These are phyloP conservation scores for Phyllostomus hastatus DNA, from an alignment of 2,113 vertebrate genomes.

Conservation along the genomic window DNA sequence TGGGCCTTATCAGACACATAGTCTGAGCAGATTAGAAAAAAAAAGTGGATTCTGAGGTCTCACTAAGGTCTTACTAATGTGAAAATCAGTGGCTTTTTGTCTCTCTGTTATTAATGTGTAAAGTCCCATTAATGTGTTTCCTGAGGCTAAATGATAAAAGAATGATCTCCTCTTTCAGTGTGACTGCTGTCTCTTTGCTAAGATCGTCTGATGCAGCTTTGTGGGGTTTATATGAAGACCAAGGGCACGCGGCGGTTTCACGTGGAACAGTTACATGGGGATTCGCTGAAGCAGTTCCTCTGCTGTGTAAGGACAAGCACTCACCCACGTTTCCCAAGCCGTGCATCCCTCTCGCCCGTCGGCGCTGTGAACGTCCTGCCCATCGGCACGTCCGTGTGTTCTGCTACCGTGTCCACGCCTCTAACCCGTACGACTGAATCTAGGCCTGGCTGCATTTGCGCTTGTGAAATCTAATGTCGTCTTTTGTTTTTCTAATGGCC, in stretches of 20 bases:
- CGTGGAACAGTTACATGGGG: constrained; percentile 8
- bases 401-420: not conserved
- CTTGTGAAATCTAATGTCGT: not conserved
- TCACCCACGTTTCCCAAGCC: constrained; percentile 49
- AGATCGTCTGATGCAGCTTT: not conserved
- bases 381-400: not conserved
- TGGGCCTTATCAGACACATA: not conserved
- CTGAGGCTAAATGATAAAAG: not conserved
- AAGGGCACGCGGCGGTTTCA: constrained; percentile 38
- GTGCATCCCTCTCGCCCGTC: constrained; percentile 58
- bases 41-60: not conserved
- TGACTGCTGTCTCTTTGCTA: not conserved
- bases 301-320: constrained; percentile 64
- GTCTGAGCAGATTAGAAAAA: not conserved
- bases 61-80: not conserved
- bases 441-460: not conserved
- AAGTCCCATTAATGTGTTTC: not conserved
- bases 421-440: not conserved
- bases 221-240: not conserved
- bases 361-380: not conserved
- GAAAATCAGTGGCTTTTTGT: not conserved
- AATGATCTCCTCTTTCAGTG: not conserved
- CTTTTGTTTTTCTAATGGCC: constrained; percentile 32
- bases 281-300: constrained; percentile 57
- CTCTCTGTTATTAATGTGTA: constrained; percentile 14